Conservation (phyloP, 92 coral and sea anemone species). For the Epizoanthus ramosus region DNA sequence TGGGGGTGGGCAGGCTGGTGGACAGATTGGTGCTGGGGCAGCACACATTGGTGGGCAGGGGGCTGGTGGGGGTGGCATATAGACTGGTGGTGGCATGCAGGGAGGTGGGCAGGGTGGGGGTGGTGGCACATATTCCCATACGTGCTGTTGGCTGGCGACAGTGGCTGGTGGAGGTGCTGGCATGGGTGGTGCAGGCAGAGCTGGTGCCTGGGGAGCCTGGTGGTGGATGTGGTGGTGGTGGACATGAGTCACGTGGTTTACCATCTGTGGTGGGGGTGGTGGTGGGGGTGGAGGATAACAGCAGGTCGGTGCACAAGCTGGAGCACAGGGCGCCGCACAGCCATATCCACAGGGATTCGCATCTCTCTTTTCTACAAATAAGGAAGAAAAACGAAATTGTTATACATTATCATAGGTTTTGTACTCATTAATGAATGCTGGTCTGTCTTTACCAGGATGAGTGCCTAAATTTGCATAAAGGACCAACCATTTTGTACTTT, state of each 20-base stretch:
- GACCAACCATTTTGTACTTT: too few relatives aligned
- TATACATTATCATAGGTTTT: neutral
- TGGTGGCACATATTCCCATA: slow-evolving; percentile 92
- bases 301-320: slow-evolving; percentile 73
- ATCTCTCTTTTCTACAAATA: slow-evolving; percentile 80
- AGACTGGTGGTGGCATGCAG: slow-evolving; percentile 66
- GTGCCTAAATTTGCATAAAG: too few relatives aligned
- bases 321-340: slow-evolving; percentile 86
- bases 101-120: slow-evolving; percentile 87
- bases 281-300: slow-evolving; percentile 96
- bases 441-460: too few relatives aligned
- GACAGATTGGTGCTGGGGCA: slow-evolving; percentile 52
- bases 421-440: too few relatives aligned
- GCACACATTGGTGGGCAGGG: slow-evolving; percentile 66
- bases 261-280: slow-evolving; percentile 91
- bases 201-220: slow-evolving; percentile 85
- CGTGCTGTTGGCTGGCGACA: slow-evolving; percentile 91
- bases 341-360: slow-evolving; percentile 92
- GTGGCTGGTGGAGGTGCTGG: slow-evolving; percentile 93
- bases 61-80: slow-evolving; percentile 33
- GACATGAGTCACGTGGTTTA: slow-evolving; percentile 81
- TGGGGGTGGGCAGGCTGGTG: slow-evolving; percentile 66
- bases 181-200: slow-evolving; percentile 74
- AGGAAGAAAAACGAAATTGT: neutral
- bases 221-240: slow-evolving; percentile 89